Evolutionary conservation across 1,140 invertebrate species (phyloP).

Genomic region (Dreissena rostriformis): DNA sequence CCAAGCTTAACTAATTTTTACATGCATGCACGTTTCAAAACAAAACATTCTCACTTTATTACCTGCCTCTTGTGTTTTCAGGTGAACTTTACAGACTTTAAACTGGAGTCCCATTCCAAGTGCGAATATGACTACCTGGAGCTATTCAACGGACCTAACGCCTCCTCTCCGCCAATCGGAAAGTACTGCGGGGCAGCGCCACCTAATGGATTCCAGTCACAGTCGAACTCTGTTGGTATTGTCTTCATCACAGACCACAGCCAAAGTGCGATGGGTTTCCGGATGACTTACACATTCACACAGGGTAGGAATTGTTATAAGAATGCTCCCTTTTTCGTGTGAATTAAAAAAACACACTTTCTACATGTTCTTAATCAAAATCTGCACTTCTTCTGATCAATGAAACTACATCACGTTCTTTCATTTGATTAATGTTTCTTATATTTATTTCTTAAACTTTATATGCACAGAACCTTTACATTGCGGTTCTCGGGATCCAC

Average conservation of each 20-base stretch:
- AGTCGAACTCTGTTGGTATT: conserved; percentile 92
- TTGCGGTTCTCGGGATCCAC: too few relatives aligned
- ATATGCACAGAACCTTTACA: too few relatives aligned
- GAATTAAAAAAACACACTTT: too few relatives aligned
- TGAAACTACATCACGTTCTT: too few relatives aligned
- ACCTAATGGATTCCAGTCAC: conserved; percentile 91
- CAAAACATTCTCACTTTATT: too few relatives aligned
- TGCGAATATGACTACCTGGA: conserved; percentile 97
- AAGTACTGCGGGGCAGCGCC: conserved; percentile 89
- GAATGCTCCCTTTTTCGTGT: background rate
- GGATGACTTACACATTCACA: conserved; percentile 75
- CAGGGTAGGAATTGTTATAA: background rate
- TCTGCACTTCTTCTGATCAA: too few relatives aligned
- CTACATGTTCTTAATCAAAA: too few relatives aligned
- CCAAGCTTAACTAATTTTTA: too few relatives aligned
- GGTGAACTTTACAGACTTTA: conserved; percentile 96
- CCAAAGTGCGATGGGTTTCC: conserved; percentile 85
- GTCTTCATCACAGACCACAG: conserved; percentile 94
- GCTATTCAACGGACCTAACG: conserved; percentile 91
- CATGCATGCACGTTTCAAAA: too few relatives aligned
- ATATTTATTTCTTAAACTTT: too few relatives aligned
- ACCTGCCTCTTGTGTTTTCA: conserved; percentile 60
- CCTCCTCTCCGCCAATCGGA: conserved; percentile 82
- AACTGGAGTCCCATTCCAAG: conserved; percentile 95
- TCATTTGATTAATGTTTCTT: too few relatives aligned